Evolutionary conservation across 2,113 vertebrate genomes (phyloP).

Genomic region (Nyctibius bracteatus): DNA sequence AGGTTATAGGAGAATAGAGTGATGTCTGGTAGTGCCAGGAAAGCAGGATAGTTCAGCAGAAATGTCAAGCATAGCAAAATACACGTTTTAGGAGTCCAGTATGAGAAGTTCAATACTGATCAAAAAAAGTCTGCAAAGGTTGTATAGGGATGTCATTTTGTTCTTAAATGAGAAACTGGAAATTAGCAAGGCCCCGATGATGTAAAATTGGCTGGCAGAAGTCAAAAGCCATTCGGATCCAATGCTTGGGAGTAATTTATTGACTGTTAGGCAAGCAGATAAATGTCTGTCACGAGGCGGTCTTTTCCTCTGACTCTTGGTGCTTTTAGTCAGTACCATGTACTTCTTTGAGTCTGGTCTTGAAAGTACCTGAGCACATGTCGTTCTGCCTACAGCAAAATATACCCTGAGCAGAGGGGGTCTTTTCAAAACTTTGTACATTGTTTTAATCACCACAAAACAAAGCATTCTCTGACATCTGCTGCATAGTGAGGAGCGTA

Average conservation of each 20-base stretch:
- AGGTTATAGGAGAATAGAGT: not conserved
- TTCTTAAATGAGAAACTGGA: not conserved
- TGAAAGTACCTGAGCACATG: not conserved
- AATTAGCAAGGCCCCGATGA: not conserved
- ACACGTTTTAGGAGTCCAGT: not conserved
- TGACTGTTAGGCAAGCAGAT: not conserved
- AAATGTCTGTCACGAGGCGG: fast-evolving
- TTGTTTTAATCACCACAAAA: not conserved
- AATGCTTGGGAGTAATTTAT: not conserved
- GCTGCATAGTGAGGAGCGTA: not conserved
- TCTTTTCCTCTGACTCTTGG: not conserved
- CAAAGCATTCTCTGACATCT: not conserved
- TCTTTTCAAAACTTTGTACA: not conserved
- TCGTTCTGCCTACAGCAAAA: not conserved
- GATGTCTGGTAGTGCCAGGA: not conserved
- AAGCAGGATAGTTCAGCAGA: not conserved
- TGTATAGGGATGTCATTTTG: not conserved
- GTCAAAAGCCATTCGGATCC: not conserved
- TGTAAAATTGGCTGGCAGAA: not conserved
- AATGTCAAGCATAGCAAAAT: not conserved
- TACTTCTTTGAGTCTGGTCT: not conserved
- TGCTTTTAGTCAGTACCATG: not conserved
- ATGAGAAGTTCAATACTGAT: not conserved
- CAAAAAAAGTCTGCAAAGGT: not conserved
- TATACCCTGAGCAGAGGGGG: fast-evolving